Percentiles rank a stretch among this genome's conserved stretches.
phyloP scores from a whole-genome alignment of 2,888 invertebrate genomes.

The Melipona bicolor region DNA sequence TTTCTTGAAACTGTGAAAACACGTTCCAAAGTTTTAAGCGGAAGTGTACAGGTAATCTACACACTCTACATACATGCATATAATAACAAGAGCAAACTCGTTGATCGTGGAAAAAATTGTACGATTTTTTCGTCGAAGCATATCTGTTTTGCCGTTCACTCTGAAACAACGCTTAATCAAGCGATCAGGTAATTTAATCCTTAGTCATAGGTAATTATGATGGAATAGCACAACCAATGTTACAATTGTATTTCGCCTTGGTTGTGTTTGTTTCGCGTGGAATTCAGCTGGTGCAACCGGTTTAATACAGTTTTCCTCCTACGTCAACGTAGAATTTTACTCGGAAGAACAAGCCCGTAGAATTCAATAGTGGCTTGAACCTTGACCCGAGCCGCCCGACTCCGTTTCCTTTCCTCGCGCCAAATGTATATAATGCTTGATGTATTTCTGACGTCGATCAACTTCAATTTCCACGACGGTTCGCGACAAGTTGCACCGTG shows the following conservation, averaged over 20 bases:
- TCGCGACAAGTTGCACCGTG: neutral
- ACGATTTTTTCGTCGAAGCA: neutral
- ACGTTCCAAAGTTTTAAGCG: too few species aligned
- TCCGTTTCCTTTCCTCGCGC: neutral
- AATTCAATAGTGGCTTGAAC: conserved; percentile 37
- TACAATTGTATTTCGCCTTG: neutral
- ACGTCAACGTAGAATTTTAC: conserved; percentile 18
- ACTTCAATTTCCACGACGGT: neutral
- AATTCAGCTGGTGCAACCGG: conserved; percentile 36
- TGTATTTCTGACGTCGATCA: neutral
- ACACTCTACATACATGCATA: neutral
- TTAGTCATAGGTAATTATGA: neutral
- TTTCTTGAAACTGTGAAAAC: too few species aligned
- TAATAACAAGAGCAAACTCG: neutral
- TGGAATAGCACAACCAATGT: neutral
- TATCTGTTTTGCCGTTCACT: neutral
- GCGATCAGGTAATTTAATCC: neutral
- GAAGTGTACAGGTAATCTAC: neutral
- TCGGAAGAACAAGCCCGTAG: neutral
- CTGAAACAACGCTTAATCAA: neutral
- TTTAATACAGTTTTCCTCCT: conserved; percentile 39
- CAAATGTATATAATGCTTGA: neutral
- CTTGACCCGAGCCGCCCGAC: neutral
- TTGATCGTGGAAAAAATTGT: conserved; percentile 32
- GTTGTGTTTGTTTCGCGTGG: neutral